Evolutionary conservation across 2,797 vertebrate species (phyloP).

Genomic region (Chromis chromis): DNA sequence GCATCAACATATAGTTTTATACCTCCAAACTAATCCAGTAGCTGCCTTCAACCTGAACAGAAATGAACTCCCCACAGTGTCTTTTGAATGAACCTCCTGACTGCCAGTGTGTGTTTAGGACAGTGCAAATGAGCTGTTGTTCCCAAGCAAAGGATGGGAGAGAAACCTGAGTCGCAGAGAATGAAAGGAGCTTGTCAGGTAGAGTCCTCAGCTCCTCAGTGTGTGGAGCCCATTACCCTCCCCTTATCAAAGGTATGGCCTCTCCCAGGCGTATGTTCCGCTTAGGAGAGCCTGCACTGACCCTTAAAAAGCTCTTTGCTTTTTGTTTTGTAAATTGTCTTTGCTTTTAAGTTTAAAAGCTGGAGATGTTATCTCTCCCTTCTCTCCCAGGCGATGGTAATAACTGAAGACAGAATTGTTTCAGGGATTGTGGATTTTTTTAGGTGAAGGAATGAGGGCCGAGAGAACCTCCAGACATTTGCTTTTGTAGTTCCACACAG

Average conservation of each 20-base stretch:
- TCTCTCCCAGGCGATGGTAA: constrained; percentile 76
- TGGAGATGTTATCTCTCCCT: constrained; percentile 83
- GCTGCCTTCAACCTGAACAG: constrained; percentile 31
- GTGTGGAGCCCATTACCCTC: constrained; percentile 82
- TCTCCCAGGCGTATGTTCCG: constrained; percentile 87
- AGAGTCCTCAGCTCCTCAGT: constrained; percentile 76
- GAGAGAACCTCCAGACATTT: constrained; percentile 64
- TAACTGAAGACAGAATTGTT: constrained; percentile 78
- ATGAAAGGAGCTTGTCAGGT: constrained; percentile 87
- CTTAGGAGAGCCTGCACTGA: constrained; percentile 87
- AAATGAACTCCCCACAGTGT: constrained; percentile 50
- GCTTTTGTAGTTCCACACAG: constrained; percentile 78
- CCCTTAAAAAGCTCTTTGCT: constrained; percentile 88
- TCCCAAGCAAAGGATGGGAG: constrained; percentile 72
- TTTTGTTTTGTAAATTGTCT: constrained; percentile 91
- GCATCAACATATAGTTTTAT: constrained; percentile 34
- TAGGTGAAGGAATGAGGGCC: constrained; percentile 51
- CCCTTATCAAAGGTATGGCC: constrained; percentile 85
- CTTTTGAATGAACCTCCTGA: constrained; percentile 59
- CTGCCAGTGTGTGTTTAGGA: constrained; percentile 67
- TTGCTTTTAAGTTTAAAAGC: constrained; percentile 89
- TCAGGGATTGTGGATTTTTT: constrained; percentile 48
- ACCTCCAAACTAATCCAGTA: constrained; percentile 36
- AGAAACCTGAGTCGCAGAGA: constrained; percentile 84
- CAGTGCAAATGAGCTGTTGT: constrained; percentile 82